Percentiles rank a stretch among this genome's conserved stretches.
These are phyloP conservation scores for Atethmia centrago DNA, from an alignment of 2,888 invertebrate genomes.

Conservation along the genomic window DNA sequence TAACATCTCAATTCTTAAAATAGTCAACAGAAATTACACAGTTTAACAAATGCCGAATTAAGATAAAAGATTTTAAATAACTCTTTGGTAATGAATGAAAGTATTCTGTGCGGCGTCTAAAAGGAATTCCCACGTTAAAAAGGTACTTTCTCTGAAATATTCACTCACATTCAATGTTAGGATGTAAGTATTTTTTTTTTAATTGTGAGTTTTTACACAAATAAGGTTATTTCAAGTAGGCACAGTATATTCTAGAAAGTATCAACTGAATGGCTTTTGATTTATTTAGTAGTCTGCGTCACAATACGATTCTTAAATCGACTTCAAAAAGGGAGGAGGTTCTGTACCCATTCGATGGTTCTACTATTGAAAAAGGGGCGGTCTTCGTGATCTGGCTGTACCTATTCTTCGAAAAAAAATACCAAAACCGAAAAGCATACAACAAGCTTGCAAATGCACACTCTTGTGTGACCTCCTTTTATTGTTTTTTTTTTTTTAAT, in stretches of 20 bases:
- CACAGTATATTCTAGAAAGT: neutral
- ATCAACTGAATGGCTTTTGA: neutral
- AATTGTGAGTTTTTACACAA: neutral
- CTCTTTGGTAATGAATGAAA: constrained; percentile 41
- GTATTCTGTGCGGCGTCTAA: constrained; percentile 2
- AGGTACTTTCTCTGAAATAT: constrained; percentile 50
- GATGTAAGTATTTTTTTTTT: neutral
- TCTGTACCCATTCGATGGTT: neutral
- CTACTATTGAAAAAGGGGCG: neutral
- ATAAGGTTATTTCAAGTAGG: neutral
- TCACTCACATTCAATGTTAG: constrained; percentile 10
- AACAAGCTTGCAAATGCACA: constrained; percentile 15
- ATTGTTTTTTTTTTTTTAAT: too few relatives aligned
- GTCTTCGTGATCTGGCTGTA: neutral
- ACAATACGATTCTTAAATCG: neutral
- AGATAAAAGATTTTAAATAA: constrained; percentile 38
- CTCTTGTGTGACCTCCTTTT: constrained; percentile 28
- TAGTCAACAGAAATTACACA: too few relatives aligned
- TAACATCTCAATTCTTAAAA: constrained; percentile 28
- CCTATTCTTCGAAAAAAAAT: neutral
- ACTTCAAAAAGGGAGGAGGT: neutral
- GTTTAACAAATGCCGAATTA: constrained; percentile 45
- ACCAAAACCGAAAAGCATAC: neutral
- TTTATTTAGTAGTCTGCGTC: fast-evolving
- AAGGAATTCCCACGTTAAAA: constrained; percentile 52